Evolutionary conservation across 2,888 invertebrate species (phyloP).

Genomic region (Deilephila porcellus): DNA sequence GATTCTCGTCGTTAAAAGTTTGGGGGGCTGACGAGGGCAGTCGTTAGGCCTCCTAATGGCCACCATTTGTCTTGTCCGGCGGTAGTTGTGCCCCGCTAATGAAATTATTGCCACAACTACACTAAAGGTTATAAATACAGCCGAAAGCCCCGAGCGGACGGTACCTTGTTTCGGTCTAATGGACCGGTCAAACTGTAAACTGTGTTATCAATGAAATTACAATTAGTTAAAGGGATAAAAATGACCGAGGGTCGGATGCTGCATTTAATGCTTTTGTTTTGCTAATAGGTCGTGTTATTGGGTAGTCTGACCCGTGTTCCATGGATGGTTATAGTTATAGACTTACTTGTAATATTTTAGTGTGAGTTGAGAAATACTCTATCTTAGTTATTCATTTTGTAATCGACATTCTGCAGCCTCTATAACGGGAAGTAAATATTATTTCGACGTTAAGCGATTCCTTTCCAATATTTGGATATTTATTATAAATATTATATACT

Average conservation of each 20-base stretch:
- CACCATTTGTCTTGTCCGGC: slow-evolving; percentile 85
- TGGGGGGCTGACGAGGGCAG: slow-evolving; percentile 80
- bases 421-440: no score
- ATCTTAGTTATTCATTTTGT: no score
- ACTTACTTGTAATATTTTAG: not conserved
- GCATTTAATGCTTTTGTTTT: slow-evolving; percentile 68
- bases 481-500: no score
- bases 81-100: slow-evolving; percentile 83
- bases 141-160: slow-evolving; percentile 75
- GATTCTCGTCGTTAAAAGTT: slow-evolving; percentile 85
- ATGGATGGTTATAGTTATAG: not conserved
- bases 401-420: no score
- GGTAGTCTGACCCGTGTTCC: slow-evolving; percentile 21
- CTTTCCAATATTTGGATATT: no score
- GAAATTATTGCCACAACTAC: slow-evolving; percentile 86
- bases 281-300: slow-evolving; percentile 33
- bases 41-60: slow-evolving; percentile 84
- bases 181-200: slow-evolving; percentile 85
- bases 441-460: no score
- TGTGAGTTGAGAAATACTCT: not conserved
- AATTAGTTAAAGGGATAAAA: slow-evolving; percentile 81
- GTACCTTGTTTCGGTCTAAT: slow-evolving; percentile 83
- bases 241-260: slow-evolving; percentile 75
- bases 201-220: slow-evolving; percentile 85
- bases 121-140: slow-evolving; percentile 84